Base-by-base conservation (phyloP, 2,888 invertebrate genomes). In the Euzophera pinguis region DNA sequence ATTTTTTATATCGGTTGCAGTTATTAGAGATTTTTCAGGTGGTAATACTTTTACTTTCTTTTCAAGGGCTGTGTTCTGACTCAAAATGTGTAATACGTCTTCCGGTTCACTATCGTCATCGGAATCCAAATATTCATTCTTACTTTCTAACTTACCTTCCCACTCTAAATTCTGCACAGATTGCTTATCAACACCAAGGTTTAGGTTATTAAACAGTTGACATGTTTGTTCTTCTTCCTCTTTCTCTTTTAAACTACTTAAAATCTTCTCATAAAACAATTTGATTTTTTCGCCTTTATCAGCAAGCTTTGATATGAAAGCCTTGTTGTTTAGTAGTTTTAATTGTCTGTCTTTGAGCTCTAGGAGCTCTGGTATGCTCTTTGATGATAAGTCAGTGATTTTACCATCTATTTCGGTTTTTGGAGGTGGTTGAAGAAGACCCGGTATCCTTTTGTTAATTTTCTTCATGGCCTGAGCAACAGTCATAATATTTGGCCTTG, bases 211-310 rank as follows among this genome's bases (percentile, higher is more conserved):
- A 1, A 93, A 72, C 59, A 92, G 74, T 54, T 73, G 67, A 57
- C 91, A 91, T 10, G 92, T 77, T 54, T 87, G 71, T 22, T 92
- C 91, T 37, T 92, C 79, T 54, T 91, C 84, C 59, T 91, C 75
- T 59, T 89, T 91, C 27, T 71, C 70, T 35, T 85, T 73, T n/a
- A 93, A 61, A 72, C 91, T 90, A 17, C 64, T 66, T 9, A 79
- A 53, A 58, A 93, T 75, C 73, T 87, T 91, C 17, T 87, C 75
- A 55, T 84, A 72, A 47, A 92, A 91, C 7, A 65, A 63, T 57
- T 77, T 75, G 54, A 93, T 91, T 76, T 91, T 93, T 16, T 79
- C 84, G 17, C 93, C 93, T 69, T 91, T 92, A 62, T 93, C 93
- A 0, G 91, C 78, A 52, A 93, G 75, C 69, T 89, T 92, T 1